These are phyloP conservation scores for Hylaea fasciaria DNA, from an alignment of 2,888 invertebrate species.

Conservation along the genomic window DNA sequence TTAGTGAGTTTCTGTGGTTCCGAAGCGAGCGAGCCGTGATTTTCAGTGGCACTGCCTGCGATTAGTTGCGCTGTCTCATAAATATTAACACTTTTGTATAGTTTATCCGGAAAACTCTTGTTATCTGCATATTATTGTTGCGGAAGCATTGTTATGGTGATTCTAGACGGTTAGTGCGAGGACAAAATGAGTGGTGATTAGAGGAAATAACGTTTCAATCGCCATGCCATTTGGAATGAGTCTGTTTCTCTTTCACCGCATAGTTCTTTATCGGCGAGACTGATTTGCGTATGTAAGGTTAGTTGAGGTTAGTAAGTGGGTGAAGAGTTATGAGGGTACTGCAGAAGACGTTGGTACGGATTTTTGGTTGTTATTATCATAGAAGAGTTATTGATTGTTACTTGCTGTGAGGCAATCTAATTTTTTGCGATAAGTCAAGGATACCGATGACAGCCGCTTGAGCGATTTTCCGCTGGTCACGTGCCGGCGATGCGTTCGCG, in stretches of 20 bases:
- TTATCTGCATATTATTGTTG: conserved; percentile 74
- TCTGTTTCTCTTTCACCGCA: conserved; percentile 52
- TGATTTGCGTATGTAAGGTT: conserved; percentile 43
- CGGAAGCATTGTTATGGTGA: conserved; percentile 77
- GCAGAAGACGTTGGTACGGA: conserved; percentile 6
- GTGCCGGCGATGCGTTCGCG: conserved; percentile 40
- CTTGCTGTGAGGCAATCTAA: conserved; percentile 30
- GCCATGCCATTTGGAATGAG: conserved; percentile 58
- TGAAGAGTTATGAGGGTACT: conserved; percentile 17
- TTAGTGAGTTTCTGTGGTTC: conserved; percentile 47
- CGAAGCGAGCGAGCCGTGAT: conserved; percentile 57
- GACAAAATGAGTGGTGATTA: conserved; percentile 67
- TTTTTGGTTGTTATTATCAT: not conserved
- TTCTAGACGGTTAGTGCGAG: conserved; percentile 61
- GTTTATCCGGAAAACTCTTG: conserved; percentile 68
- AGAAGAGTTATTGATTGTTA: conserved; percentile 13
- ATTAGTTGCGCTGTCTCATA: conserved; percentile 61
- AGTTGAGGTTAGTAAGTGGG: conserved; percentile 26
- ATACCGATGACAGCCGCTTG: conserved; percentile 42
- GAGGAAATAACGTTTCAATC: conserved; percentile 72
- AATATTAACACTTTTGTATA: conserved; percentile 69
- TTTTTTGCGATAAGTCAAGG: conserved; percentile 41
- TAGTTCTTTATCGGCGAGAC: conserved; percentile 52
- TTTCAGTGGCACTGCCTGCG: conserved; percentile 64
- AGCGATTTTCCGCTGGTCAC: conserved; percentile 48